Evolutionary conservation across 2,113 vertebrate species (phyloP).

Genomic region (Hyla sarda): DNA sequence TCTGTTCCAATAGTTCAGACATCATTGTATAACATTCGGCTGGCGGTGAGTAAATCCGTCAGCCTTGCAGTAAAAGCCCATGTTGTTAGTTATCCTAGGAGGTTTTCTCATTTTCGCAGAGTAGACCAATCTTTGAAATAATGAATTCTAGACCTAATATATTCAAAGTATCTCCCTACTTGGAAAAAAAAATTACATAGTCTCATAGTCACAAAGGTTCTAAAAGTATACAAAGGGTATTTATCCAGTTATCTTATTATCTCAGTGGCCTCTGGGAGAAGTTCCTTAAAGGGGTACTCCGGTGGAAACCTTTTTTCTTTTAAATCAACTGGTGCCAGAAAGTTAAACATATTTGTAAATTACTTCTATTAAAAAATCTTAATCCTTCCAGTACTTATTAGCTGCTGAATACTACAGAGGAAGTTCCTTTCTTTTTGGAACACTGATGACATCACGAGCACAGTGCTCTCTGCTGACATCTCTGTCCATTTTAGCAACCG

Average conservation of each 20-base stretch:
- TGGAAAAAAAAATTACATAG: background rate
- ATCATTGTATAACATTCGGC: background rate
- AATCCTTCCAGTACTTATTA: no score
- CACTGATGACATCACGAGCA: no score
- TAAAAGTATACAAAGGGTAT: background rate
- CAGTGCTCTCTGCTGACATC: no score
- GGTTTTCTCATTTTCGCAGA: background rate
- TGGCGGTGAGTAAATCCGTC: background rate
- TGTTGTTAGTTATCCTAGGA: background rate
- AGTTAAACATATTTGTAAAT: no score
- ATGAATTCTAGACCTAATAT: background rate
- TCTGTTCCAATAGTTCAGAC: slow-evolving; percentile 8
- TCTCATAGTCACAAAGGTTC: background rate
- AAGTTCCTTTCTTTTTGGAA: no score
- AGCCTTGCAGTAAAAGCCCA: background rate
- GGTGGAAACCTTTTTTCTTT: no score
- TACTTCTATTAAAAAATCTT: no score
- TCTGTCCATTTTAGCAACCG: no score
- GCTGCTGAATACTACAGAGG: no score
- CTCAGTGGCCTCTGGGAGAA: background rate
- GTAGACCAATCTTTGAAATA: background rate
- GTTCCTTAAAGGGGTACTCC: no score
- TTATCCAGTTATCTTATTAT: background rate
- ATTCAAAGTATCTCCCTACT: background rate
- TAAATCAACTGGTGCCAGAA: no score